These are phyloP conservation scores for Rhogogaster chlorosoma DNA, from an alignment of 2,888 invertebrate species.

Conservation along the genomic window DNA sequence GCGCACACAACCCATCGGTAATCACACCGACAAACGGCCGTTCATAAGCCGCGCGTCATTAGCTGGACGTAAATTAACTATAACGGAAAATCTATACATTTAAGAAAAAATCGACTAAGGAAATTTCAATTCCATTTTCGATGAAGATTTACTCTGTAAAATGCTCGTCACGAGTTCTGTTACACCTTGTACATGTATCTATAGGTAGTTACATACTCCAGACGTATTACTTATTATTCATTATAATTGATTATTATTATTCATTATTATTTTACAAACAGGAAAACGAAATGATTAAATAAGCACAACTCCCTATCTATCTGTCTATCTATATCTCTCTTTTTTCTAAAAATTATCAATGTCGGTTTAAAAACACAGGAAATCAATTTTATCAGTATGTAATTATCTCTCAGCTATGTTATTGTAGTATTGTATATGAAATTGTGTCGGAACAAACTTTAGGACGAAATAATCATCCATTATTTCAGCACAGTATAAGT, in stretches of 20 bases:
- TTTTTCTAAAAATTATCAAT: background rate
- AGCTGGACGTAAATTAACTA: too few relatives aligned
- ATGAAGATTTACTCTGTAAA: too few relatives aligned
- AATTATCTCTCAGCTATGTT: background rate
- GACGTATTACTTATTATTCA: background rate
- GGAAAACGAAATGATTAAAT: conserved; percentile 3
- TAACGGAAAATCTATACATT: too few relatives aligned
- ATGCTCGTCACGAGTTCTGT: too few relatives aligned
- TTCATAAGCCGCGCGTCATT: too few relatives aligned
- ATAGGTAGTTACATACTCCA: background rate
- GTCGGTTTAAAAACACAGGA: background rate
- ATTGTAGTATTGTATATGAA: background rate
- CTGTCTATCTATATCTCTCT: background rate
- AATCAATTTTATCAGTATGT: background rate
- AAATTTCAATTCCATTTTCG: too few relatives aligned
- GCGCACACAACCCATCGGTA: too few relatives aligned
- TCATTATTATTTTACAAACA: background rate
- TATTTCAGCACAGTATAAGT: background rate
- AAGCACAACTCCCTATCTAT: background rate
- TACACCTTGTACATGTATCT: too few relatives aligned
- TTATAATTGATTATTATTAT: conserved; percentile 13
- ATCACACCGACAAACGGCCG: too few relatives aligned
- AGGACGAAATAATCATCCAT: background rate
- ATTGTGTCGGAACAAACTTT: background rate
- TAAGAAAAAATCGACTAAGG: too few relatives aligned